These are phyloP conservation scores for Acanthosepion esculentum DNA, from an alignment of 2,888 invertebrate genomes.

Conservation along the genomic window DNA sequence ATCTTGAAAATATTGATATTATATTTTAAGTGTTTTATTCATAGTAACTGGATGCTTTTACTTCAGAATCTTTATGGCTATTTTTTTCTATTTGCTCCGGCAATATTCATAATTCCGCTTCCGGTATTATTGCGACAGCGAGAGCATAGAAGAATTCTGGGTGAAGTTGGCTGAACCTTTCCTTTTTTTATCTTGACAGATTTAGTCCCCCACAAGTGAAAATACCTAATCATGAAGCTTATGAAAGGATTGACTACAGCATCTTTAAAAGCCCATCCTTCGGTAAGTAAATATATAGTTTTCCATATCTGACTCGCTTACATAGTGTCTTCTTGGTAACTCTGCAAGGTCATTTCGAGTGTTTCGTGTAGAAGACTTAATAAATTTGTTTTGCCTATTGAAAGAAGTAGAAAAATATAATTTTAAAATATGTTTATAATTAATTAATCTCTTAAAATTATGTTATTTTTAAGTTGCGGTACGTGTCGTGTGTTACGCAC, in stretches of 20 bases:
- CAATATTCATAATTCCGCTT: background rate
- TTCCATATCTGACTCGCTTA: too few species aligned
- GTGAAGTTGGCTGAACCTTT: background rate
- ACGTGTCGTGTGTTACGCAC: too few species aligned
- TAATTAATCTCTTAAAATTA: too few species aligned
- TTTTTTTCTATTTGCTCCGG: background rate
- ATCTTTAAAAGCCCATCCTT: slow-evolving; percentile 49
- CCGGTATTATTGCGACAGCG: too few species aligned
- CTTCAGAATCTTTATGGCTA: background rate
- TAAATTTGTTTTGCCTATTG: background rate
- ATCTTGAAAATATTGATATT: background rate
- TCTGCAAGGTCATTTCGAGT: slow-evolving; percentile 37
- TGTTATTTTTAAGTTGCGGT: too few species aligned
- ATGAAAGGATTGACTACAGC: slow-evolving; percentile 50
- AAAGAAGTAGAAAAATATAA: background rate
- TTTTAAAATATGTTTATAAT: too few species aligned
- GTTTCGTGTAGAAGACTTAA: background rate
- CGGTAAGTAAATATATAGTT: slow-evolving; percentile 47
- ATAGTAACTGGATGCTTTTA: background rate
- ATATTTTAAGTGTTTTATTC: background rate
- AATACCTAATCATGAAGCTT: background rate
- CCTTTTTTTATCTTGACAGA: background rate
- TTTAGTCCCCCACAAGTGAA: background rate
- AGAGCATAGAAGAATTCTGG: background rate
- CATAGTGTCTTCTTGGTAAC: background rate